Conservation (phyloP, 2,113 vertebrate genomes). For the Phyllostomus hastatus region DNA sequence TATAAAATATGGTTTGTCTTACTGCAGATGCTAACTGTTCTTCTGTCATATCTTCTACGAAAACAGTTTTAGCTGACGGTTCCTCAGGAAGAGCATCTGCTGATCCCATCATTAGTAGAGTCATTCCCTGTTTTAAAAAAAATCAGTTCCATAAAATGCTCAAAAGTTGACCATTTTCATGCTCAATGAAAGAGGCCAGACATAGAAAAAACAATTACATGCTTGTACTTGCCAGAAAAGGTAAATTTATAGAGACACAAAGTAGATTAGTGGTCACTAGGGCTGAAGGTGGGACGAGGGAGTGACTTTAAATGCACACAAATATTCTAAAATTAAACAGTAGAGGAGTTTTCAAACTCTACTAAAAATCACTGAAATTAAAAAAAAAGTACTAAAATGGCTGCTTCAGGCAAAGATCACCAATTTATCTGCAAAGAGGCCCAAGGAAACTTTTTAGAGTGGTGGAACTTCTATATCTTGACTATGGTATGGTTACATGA, state of each 20-base stretch:
- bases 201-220: not conserved
- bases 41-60: slow-evolving; percentile 99
- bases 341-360: not conserved
- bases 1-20: slow-evolving; percentile 69
- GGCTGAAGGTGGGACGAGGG: not conserved
- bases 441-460: not conserved
- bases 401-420: not conserved
- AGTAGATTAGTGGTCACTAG: not conserved
- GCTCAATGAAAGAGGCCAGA: not conserved
- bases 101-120: slow-evolving; percentile 97
- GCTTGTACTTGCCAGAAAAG: not conserved
- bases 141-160: not conserved
- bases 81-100: slow-evolving; percentile 96
- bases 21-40: slow-evolving; percentile 98
- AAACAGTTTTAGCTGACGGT: slow-evolving; percentile 91
- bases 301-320: not conserved
- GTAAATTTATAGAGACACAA: not conserved
- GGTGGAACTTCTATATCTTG: not conserved
- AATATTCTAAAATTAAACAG: not conserved
- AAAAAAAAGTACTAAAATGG: not conserved
- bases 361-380: not conserved
- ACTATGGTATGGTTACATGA: not conserved
- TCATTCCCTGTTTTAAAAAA: slow-evolving; percentile 90
- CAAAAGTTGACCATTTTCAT: not conserved
- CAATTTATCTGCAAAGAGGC: not conserved